Evolutionary conservation across 2,113 vertebrate species (phyloP).

Genomic region (Cryptomyrus ogoouensis): DNA sequence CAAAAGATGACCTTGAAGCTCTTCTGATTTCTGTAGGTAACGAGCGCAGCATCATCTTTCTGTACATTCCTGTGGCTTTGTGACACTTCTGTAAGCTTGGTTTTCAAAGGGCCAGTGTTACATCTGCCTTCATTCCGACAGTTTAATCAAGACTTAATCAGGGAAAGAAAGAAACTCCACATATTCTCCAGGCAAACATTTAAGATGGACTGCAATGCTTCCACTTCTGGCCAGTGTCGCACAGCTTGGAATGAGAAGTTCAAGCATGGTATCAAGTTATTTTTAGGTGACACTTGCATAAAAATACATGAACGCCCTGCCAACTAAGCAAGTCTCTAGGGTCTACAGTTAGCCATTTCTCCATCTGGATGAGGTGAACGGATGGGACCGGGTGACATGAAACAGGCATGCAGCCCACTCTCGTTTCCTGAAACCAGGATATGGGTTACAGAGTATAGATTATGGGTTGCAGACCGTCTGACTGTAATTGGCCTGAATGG

Average conservation of each 20-base stretch:
- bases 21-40: neutral
- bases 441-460: neutral
- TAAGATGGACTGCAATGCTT: neutral
- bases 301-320: neutral
- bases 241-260: neutral
- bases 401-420: neutral
- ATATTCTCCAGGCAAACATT: neutral
- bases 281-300: neutral
- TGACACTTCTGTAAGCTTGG: neutral
- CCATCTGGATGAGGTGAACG: neutral
- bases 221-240: neutral
- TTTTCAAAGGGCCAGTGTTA: neutral
- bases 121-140: neutral
- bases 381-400: neutral
- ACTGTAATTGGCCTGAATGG: neutral
- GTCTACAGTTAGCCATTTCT: neutral
- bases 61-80: neutral
- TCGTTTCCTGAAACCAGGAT: neutral
- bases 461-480: neutral
- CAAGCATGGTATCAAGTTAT: neutral
- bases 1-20: constrained; percentile 8
- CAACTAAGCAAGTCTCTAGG: neutral
- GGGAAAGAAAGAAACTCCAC: neutral
- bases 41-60: no score
- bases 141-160: neutral